Evolutionary conservation across 2,797 vertebrate genomes (phyloP).

Genomic region (Pseudomugil gertrudae): DNA sequence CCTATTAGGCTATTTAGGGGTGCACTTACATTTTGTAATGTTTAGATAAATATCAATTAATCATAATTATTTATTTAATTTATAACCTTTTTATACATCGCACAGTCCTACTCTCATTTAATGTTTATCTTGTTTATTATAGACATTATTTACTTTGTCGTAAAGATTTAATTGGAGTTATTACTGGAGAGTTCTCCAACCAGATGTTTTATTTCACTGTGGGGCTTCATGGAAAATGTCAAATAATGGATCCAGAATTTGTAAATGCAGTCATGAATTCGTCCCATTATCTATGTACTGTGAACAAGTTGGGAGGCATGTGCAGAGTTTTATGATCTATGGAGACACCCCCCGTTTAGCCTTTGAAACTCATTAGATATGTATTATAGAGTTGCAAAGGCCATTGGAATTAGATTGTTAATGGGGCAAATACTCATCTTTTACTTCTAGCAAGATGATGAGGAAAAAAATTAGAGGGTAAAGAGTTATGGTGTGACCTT

Average conservation of each 20-base stretch:
- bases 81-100: no score
- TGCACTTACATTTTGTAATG: no score
- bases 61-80: no score
- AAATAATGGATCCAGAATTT: conserved; percentile 49
- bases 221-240: conserved; percentile 41
- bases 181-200: conserved; percentile 48
- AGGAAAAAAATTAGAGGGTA: conserved; percentile 1
- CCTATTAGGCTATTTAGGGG: no score
- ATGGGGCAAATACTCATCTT: conserved; percentile 8
- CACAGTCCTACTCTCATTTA: no score
- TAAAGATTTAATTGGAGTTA: conserved; percentile 33
- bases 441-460: neutral
- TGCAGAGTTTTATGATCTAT: neutral
- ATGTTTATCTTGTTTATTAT: conserved; percentile 5
- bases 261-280: conserved; percentile 22
- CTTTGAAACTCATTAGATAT: conserved; percentile 7
- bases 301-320: neutral
- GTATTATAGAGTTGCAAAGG: conserved; percentile 14
- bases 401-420: conserved; percentile 5
- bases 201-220: conserved; percentile 36
- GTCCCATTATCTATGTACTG: conserved; percentile 16
- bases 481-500: conserved; percentile 6
- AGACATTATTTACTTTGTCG: conserved; percentile 34
- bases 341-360: no score
- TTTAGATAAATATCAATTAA: no score